Evolutionary conservation across 2,888 invertebrate genomes (phyloP).

Genomic region (Cerceris rybyensis): DNA sequence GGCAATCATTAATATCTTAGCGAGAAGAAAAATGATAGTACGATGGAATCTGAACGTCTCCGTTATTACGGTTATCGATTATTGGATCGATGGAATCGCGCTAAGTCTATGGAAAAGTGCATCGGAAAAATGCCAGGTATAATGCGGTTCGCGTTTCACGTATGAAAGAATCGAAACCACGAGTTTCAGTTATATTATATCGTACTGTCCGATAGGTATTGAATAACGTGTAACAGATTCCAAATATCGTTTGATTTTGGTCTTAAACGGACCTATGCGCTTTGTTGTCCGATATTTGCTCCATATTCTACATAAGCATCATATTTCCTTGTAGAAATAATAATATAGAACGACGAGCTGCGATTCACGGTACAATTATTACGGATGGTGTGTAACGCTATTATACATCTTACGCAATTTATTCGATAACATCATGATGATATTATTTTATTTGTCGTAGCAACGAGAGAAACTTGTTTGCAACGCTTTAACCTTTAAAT

Average conservation of each 20-base stretch:
- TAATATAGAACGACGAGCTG: too few species aligned
- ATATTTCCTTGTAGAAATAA: too few species aligned
- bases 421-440: too few species aligned
- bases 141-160: constrained; percentile 25
- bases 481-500: too few species aligned
- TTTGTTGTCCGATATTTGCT: too few species aligned
- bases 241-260: neutral
- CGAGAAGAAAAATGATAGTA: neutral
- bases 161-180: constrained; percentile 32
- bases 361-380: too few species aligned
- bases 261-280: neutral
- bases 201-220: neutral
- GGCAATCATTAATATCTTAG: neutral
- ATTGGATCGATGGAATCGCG: constrained; percentile 14
- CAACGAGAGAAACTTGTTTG: too few species aligned
- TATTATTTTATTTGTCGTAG: too few species aligned
- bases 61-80: constrained; percentile 38
- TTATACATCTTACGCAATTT: too few species aligned
- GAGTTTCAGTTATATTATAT: constrained; percentile 15
- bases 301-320: too few species aligned
- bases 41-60: constrained; percentile 19
- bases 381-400: too few species aligned
- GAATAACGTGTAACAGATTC: neutral
- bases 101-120: constrained; percentile 35
- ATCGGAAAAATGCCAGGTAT: constrained; percentile 4